Evolutionary conservation across 2,113 vertebrate species (phyloP), one percentile per base, ranked within the genome.

Genomic region (Melanocharis versteri): DNA sequence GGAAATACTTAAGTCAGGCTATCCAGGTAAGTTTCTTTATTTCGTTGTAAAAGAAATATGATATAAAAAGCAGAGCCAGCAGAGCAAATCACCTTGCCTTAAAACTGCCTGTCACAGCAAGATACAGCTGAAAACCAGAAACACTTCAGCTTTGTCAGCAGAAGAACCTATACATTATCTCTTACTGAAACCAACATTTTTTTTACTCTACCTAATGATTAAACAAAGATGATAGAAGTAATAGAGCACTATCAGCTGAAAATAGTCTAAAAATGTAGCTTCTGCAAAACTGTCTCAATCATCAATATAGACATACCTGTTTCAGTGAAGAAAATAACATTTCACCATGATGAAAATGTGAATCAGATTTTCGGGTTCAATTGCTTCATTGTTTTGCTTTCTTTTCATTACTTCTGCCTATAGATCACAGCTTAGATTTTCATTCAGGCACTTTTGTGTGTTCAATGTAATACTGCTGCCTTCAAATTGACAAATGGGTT

Each of bases 401-500:
- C 61, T 93, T 79, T 80, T 93, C 39, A 76, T 82, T 39, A 50
- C 39, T 88, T 73, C 42, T 87, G 68, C 70, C 42, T 85, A 51
- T 75, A 88, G 71, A 94, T 69, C 8, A 1, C 5, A 2, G 17
- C 51, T 92, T 60, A 73, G 45, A 64, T 70, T 93, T 85, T 89
- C 48, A 44, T 39, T 82, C 2, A 1, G 39, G 42, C 13, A 15
- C 72, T 71, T 91, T 69, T 70, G 13, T 93, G 20, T 68, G 15
- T 76, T 42, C 28, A 44, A 0, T 45, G 13, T 72, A 90, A 77
- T 77, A 54, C 15, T 13, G 18, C 47, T 68, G 58, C 69, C 93
- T 94, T 91, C 86, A 79, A 89, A 68, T 19, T 92, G 93, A 94
- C 44, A 77, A 85, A 91, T 85, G 66, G 24, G 10, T 47, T 85